Evolutionary conservation across 2,888 invertebrate genomes (phyloP).

Genomic region (Melanargia galathea): DNA sequence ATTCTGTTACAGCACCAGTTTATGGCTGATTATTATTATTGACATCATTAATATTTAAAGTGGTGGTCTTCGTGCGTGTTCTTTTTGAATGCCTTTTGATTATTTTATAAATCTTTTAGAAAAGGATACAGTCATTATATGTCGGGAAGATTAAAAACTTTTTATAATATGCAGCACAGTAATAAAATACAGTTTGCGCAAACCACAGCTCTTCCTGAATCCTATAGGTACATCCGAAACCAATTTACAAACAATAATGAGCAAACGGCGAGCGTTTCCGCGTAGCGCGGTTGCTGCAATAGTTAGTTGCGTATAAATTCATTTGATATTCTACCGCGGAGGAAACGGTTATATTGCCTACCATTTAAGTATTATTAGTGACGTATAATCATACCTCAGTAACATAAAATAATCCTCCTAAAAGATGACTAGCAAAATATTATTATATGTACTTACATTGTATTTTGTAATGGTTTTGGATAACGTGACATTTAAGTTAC

Average conservation of each 20-base stretch:
- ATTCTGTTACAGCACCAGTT: no score
- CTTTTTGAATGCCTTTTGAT: no score
- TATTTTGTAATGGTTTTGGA: background rate
- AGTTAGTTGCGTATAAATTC: background rate
- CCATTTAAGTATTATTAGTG: background rate
- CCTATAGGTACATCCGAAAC: constrained; percentile 1
- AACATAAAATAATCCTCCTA: background rate
- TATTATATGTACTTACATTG: no score
- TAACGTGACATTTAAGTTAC: background rate
- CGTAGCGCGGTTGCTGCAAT: background rate
- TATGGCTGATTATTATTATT: no score
- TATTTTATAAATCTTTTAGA: no score
- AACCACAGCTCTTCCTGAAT: background rate
- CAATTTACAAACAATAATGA: background rate
- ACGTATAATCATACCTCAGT: no score
- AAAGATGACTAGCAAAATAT: background rate
- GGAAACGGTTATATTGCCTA: background rate
- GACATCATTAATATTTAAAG: no score
- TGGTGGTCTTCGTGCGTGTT: no score
- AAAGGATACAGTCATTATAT: no score
- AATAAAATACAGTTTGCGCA: background rate
- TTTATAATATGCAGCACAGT: background rate
- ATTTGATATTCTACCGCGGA: background rate
- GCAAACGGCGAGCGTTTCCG: background rate
- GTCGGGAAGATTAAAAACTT: background rate